phyloP scores from a whole-genome alignment of 2,888 invertebrate species.

The Anagyrus pseudococci region DNA sequence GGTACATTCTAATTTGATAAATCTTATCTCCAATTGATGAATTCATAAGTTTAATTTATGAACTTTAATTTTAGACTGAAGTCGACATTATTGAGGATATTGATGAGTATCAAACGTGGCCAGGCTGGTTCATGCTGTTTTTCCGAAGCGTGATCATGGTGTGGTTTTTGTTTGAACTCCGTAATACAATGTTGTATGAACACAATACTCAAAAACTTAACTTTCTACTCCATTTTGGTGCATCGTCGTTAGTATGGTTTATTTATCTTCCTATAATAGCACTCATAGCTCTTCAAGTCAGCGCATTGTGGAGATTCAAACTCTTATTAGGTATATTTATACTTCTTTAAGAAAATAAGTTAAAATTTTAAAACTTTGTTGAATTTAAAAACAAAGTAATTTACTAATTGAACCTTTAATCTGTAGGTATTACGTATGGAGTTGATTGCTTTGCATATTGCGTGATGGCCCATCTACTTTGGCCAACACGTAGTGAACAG shows the following conservation, averaged over 20 bases:
- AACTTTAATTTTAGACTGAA: slow-evolving; percentile 75
- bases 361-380: slow-evolving; percentile 9
- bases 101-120: slow-evolving; percentile 98
- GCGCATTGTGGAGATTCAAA: slow-evolving; percentile 95
- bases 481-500: slow-evolving; percentile 94
- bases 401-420: slow-evolving; percentile 4
- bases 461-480: slow-evolving; percentile 93
- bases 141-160: slow-evolving; percentile 85
- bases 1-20: too few relatives aligned
- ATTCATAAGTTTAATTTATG: slow-evolving; percentile 18
- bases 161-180: slow-evolving; percentile 83
- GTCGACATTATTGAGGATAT: slow-evolving; percentile 95
- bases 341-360: slow-evolving; percentile 59
- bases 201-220: slow-evolving; percentile 84
- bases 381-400: neutral
- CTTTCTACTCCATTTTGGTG: slow-evolving; percentile 95
- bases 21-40: neutral
- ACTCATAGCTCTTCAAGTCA: slow-evolving; percentile 90
- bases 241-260: slow-evolving; percentile 97
- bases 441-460: slow-evolving; percentile 95
- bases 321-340: slow-evolving; percentile 88
- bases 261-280: slow-evolving; percentile 95
- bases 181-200: slow-evolving; percentile 81
- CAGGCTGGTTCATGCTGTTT: slow-evolving; percentile 91
- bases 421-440: slow-evolving; percentile 90